Evolutionary conservation across 2,797 vertebrate genomes (phyloP).

Genomic region (Helarctos malayanus): DNA sequence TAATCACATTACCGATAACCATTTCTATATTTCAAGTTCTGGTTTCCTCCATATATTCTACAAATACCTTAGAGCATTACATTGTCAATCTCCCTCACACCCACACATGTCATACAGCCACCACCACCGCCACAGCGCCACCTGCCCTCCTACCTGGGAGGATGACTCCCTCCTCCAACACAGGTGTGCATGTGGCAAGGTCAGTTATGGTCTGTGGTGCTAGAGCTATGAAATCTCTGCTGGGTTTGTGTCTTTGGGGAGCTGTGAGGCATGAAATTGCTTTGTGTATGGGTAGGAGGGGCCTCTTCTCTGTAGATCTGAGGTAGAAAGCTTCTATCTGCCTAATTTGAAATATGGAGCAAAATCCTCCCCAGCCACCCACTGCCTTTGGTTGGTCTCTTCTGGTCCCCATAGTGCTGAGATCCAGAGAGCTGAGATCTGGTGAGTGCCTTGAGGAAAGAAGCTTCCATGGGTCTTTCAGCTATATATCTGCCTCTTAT

Average conservation of each 20-base stretch:
- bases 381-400: background rate
- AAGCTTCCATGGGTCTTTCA: background rate
- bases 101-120: background rate
- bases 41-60: background rate
- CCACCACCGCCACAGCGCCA: accelerated
- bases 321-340: background rate
- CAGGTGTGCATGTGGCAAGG: background rate
- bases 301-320: background rate
- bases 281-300: background rate
- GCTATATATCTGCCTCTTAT: background rate
- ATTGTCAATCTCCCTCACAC: background rate
- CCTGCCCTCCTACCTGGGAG: background rate
- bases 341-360: background rate
- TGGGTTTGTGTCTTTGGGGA: background rate
- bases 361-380: background rate
- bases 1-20: background rate
- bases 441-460: background rate
- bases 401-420: background rate
- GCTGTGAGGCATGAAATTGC: background rate
- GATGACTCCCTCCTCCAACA: background rate
- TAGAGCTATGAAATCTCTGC: background rate
- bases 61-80: background rate
- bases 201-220: background rate
- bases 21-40: background rate
- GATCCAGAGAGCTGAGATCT: background rate